Percentiles rank a stretch among this genome's conserved stretches.
These are phyloP conservation scores for Temnopleurus reevesii DNA, from an alignment of 53 echinoderm and acorn worm genomes.

Conservation along the genomic window DNA sequence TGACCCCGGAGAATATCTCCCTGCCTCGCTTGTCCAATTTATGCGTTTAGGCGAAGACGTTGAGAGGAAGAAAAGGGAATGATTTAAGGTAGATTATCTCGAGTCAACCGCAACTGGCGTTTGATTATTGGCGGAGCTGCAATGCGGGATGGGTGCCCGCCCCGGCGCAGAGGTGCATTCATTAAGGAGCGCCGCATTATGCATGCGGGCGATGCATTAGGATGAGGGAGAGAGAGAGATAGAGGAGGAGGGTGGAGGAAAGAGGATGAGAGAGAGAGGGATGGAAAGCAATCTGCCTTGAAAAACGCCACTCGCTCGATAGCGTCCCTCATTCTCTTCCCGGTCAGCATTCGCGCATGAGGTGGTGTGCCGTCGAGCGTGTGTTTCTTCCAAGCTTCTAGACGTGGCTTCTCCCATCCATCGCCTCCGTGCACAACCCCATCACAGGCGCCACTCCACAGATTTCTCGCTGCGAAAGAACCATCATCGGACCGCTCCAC, in stretches of 20 bases:
- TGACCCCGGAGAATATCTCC: not conserved
- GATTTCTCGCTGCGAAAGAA: not conserved
- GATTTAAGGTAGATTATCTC: slow-evolving; percentile 37
- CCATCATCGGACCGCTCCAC: not conserved
- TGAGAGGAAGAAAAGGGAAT: not conserved
- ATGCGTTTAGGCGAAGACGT: slow-evolving; percentile 8
- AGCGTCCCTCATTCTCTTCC: not conserved
- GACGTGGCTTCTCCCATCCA: not conserved
- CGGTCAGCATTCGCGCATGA: slow-evolving; percentile 9
- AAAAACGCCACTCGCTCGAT: slow-evolving; percentile 16
- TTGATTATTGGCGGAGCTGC: slow-evolving; percentile 25
- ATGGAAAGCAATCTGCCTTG: not conserved
- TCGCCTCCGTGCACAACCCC: not conserved
- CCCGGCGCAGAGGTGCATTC: not conserved
- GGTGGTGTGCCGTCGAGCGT: slow-evolving; percentile 24
- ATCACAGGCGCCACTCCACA: not conserved
- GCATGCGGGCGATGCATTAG: slow-evolving; percentile 27
- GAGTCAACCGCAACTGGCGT: slow-evolving; percentile 28
- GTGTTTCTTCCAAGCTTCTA: not conserved
- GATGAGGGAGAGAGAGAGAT: not conserved
- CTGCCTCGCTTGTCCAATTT: not conserved
- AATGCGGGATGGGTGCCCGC: not conserved
- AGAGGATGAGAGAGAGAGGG: not conserved
- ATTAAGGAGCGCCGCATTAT: slow-evolving; percentile 36
- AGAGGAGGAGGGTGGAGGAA: not conserved